Percentiles rank a stretch among this genome's conserved stretches.
phyloP scores from a whole-genome alignment of 2,797 vertebrate genomes.

The Acrocephalus scirpaceus region DNA sequence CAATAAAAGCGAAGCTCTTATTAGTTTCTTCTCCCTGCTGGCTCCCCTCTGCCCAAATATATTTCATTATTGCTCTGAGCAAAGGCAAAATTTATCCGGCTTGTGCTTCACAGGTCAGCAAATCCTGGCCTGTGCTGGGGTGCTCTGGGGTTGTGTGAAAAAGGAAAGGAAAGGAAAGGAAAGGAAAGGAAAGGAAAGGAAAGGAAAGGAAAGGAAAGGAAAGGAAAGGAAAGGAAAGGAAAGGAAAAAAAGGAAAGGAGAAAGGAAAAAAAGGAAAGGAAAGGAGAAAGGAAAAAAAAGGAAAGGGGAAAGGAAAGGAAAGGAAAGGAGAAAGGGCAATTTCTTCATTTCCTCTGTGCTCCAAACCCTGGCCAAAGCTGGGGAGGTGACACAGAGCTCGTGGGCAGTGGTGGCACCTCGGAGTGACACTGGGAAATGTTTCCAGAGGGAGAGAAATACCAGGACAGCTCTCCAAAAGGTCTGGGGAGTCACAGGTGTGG shows the following conservation, averaged over 20 bases:
- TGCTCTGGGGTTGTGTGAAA: background rate
- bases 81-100: background rate
- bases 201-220: too few species aligned
- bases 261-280: too few species aligned
- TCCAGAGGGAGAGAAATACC: background rate
- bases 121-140: background rate
- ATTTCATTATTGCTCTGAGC: background rate
- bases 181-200: too few species aligned
- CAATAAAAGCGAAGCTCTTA: background rate
- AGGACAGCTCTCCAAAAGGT: background rate
- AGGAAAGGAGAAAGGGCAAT: too few species aligned
- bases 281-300: too few species aligned
- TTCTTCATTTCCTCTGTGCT: too few species aligned
- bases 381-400: background rate
- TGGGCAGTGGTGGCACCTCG: background rate
- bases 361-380: background rate
- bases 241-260: too few species aligned
- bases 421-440: accelerated
- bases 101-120: background rate
- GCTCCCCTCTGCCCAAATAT: background rate
- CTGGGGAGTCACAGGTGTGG: too few species aligned
- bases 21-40: background rate
- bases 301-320: too few species aligned
- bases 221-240: too few species aligned
- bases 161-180: too few species aligned